Percentiles rank a stretch among this genome's conserved stretches.
Evolutionary conservation across 2,797 vertebrate species (phyloP).

Genomic region (Acanthopagrus latus): DNA sequence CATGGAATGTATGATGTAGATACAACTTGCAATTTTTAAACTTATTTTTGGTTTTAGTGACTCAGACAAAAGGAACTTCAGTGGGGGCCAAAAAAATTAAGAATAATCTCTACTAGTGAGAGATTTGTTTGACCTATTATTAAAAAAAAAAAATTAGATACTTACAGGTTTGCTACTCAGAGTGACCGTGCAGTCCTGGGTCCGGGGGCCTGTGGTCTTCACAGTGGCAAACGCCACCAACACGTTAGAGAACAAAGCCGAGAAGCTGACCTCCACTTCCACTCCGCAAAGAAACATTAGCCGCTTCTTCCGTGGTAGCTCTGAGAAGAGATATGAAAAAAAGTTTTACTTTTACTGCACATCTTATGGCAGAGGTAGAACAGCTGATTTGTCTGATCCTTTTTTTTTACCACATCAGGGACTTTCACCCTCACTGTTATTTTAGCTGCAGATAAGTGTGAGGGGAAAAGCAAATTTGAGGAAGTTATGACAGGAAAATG

Average conservation of each 20-base stretch:
- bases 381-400: background rate
- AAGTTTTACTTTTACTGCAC: background rate
- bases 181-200: conserved; percentile 80
- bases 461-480: conserved; percentile 3
- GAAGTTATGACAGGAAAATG: conserved; percentile 42
- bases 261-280: conserved; percentile 87
- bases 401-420: background rate
- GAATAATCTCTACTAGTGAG: background rate
- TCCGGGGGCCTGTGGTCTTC: conserved; percentile 56
- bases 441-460: background rate
- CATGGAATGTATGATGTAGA: conserved; percentile 48
- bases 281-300: conserved; percentile 85
- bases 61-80: background rate
- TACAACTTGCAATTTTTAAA: conserved; percentile 6
- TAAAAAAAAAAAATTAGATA: conserved; percentile 49
- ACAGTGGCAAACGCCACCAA: conserved; percentile 86
- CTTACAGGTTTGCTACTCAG: conserved; percentile 85
- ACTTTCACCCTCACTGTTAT: conserved; percentile 9
- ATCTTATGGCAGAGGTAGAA: background rate
- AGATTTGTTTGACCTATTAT: background rate
- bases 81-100: background rate
- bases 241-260: conserved; percentile 89
- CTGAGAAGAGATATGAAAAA: conserved; percentile 71
- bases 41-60: background rate
- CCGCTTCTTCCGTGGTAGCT: conserved; percentile 73